Evolutionary conservation across 2,797 vertebrate species (phyloP), one percentile per base, ranked within the genome.

Genomic region (Cuniculus paca): DNA sequence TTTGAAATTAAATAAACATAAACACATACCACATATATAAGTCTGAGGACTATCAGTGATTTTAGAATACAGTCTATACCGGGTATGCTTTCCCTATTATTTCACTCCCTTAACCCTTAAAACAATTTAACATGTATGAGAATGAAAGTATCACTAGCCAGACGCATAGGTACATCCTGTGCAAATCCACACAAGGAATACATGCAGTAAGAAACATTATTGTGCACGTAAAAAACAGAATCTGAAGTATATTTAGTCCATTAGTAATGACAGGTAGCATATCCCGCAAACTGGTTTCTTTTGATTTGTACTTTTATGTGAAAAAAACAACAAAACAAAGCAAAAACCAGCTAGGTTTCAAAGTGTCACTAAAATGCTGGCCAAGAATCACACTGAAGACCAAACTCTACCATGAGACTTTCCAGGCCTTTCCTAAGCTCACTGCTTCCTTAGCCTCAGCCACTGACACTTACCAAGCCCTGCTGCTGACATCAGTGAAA

Each of bases 51-150:
- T 63, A 0, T 54, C 16, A 28, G 68, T 24, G 28, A 42, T 80
- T 61, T 83, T 70, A 56, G 8, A 50, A 81, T 52, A 48, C 17
- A 50, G 50, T 65, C 83, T 10, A 90, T 20, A 65, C 3, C n/a
- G 60, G 12, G 39, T 50, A 24, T 34, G 65, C 78, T 91, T 88
- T 89, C 89, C 22, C 91, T 19, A 45, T 48, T 74, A 88, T 94
- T 74, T 72, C 91, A 90, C 48, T 70, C 48, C 65, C 74, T 74
- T 39, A 93, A 93, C 72, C 45, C 48, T 88, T 26, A 93, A 87
- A 86, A 63, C 34, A 61, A 93, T 20, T 93, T 91, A 52, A 13
- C 9, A 39, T 1, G 0, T 50, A 9, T 45, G 68, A 86, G 42
- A 31, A 75, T 52, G 31, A 89, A 95, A 85, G 28, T 36, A 82